A percentile compares a stretch with the other conserved stretches of the same genome.
These are phyloP conservation scores for Hydropotes inermis DNA, from an alignment of 2,113 vertebrate genomes.

Conservation along the genomic window DNA sequence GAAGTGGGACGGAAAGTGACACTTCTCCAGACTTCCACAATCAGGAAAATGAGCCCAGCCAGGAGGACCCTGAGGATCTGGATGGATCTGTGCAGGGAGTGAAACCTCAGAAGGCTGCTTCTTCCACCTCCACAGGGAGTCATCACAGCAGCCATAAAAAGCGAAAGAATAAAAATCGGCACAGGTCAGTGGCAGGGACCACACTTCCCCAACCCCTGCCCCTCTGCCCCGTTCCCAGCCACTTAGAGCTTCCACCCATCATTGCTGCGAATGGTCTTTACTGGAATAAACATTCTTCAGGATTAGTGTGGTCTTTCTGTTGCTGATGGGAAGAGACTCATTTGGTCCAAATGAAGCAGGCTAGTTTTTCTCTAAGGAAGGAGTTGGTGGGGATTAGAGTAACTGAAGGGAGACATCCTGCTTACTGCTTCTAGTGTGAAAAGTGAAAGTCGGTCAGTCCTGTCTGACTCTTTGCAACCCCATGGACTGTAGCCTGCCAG, in stretches of 20 bases:
- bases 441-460: background rate
- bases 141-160: constrained; percentile 99
- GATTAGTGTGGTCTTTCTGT: background rate
- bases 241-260: background rate
- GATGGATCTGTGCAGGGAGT: constrained; percentile 94
- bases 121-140: constrained; percentile 91
- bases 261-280: background rate
- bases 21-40: constrained; percentile 98
- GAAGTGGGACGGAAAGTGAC: constrained; percentile 97
- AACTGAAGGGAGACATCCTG: background rate
- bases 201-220: background rate
- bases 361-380: background rate
- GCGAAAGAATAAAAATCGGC: constrained; percentile 98
- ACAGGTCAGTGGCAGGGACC: constrained; percentile 88
- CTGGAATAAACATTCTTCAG: background rate
- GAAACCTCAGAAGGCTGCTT: constrained; percentile 97
- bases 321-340: background rate
- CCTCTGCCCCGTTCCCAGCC: background rate
- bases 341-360: background rate
- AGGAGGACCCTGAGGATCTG: constrained; percentile 95
- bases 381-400: background rate
- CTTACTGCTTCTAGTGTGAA: background rate
- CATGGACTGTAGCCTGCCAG: background rate
- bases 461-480: background rate
- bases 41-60: constrained; percentile 96